Conservation (phyloP, 2,797 vertebrate genomes). For the Chelidonichthys spinosus region DNA sequence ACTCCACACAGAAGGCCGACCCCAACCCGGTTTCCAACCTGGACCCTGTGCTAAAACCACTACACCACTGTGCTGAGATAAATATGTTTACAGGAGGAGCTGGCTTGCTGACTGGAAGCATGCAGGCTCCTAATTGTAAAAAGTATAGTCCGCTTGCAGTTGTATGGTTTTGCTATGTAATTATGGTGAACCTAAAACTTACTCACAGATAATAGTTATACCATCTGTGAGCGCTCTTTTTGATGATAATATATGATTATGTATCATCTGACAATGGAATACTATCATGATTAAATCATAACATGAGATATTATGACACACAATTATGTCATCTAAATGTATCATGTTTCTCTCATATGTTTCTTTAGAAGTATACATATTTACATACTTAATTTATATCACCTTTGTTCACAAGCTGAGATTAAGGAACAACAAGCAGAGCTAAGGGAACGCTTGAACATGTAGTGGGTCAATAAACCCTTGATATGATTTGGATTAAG, state of each 20-base stretch:
- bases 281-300: no score
- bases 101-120: conserved; percentile 20
- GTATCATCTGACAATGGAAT: no score
- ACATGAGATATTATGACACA: no score
- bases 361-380: background rate
- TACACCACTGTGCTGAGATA: conserved; percentile 23
- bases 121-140: conserved; percentile 38
- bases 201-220: conserved; percentile 11
- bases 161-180: conserved; percentile 26
- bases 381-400: no score
- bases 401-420: background rate
- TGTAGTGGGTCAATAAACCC: background rate
- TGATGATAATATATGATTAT: background rate
- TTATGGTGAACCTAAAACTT: conserved; percentile 40
- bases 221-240: background rate
- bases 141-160: conserved; percentile 38
- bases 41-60: no score
- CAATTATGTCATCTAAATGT: no score
- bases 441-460: background rate
- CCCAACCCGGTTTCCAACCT: no score
- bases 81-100: conserved; percentile 51
- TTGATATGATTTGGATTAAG: background rate
- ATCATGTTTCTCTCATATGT: background rate
- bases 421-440: background rate
- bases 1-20: no score